Conservation (phyloP, 2,888 invertebrate genomes). For the Drosophila limbata region DNA sequence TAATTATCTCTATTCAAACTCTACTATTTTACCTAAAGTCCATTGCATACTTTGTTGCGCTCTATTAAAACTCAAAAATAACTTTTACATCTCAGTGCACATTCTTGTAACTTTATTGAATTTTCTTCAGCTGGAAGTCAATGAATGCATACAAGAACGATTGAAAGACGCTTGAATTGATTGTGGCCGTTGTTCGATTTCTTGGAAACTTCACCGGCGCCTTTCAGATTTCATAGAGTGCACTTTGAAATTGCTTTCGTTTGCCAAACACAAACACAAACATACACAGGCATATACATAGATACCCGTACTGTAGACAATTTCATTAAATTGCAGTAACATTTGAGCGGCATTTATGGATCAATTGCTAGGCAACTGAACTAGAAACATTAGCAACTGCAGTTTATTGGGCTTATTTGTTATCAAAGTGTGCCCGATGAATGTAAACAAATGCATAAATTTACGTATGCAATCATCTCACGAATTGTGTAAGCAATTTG, state of each 20-base stretch:
- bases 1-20: too few species aligned
- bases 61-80: neutral
- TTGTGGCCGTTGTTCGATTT: slow-evolving; percentile 36
- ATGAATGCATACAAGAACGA: slow-evolving; percentile 28
- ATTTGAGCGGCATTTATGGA: slow-evolving; percentile 51
- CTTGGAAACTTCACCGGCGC: slow-evolving; percentile 44
- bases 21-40: neutral
- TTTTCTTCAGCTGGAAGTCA: slow-evolving; percentile 29
- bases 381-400: slow-evolving; percentile 33
- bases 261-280: slow-evolving; percentile 1
- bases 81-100: neutral
- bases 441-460: slow-evolving; percentile 52
- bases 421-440: slow-evolving; percentile 4
- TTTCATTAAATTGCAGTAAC: slow-evolving; percentile 40
- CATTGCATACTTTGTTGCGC: neutral
- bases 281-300: neutral
- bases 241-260: slow-evolving; percentile 22
- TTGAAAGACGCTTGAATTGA: slow-evolving; percentile 38
- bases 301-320: slow-evolving; percentile 13
- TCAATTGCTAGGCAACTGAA: slow-evolving; percentile 45
- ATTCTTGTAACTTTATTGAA: slow-evolving; percentile 7
- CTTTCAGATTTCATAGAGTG: slow-evolving; percentile 22
- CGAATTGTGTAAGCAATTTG: slow-evolving; percentile 8
- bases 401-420: slow-evolving; percentile 21
- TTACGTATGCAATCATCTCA: slow-evolving; percentile 29